Conservation (phyloP, 2,113 vertebrate species). For the Daboia siamensis region DNA sequence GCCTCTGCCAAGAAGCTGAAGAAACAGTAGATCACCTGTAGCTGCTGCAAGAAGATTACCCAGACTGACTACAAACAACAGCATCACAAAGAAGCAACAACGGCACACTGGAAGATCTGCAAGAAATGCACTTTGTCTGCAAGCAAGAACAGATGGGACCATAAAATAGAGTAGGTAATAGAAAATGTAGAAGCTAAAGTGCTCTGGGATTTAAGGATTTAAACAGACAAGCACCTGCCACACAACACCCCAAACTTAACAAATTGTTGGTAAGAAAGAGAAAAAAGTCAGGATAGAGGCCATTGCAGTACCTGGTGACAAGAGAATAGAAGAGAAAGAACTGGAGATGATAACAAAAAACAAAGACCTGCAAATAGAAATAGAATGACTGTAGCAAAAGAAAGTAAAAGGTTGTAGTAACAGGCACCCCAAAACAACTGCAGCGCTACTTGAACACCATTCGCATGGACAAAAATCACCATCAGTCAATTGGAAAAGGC, state of each 20-base stretch:
- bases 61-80: background rate
- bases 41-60: background rate
- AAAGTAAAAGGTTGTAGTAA: background rate
- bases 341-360: background rate
- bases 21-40: background rate
- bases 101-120: background rate
- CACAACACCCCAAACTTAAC: background rate
- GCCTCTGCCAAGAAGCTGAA: background rate
- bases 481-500: background rate
- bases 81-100: background rate
- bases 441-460: background rate
- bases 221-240: background rate
- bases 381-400: background rate
- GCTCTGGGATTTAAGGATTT: background rate
- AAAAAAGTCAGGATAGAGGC: background rate
- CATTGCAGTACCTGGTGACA: background rate
- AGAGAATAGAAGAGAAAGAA: background rate
- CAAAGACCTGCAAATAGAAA: background rate
- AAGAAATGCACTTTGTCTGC: background rate
- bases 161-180: background rate
- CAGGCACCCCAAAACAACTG: background rate
- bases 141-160: background rate
- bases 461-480: background rate
- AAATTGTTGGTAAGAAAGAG: background rate
- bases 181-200: background rate